Conservation (phyloP, 2,888 invertebrate genomes). For the Slavum lentiscoides region DNA sequence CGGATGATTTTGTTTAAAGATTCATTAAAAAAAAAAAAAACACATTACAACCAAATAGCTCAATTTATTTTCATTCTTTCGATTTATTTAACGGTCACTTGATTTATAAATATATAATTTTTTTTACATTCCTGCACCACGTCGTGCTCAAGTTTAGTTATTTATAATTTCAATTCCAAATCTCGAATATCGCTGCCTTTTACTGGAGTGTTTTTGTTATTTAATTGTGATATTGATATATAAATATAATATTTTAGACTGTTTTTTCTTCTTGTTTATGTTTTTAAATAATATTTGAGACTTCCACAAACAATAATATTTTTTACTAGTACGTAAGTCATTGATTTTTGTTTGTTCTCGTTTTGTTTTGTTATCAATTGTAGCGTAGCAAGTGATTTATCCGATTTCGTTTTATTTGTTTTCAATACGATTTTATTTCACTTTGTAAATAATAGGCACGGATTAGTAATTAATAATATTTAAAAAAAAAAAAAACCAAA, state of each 20-base stretch:
- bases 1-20: background rate
- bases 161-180: conserved; percentile 37
- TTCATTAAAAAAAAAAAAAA: conserved; percentile 6
- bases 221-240: conserved; percentile 40
- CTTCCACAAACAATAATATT: conserved; percentile 27
- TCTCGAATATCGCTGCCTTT: conserved; percentile 43
- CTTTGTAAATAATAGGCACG: conserved; percentile 50
- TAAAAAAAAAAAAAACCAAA: background rate
- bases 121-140: conserved; percentile 47
- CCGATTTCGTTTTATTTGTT: conserved; percentile 39
- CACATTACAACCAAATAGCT: conserved; percentile 23
- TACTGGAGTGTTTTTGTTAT: conserved; percentile 34
- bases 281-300: conserved; percentile 23
- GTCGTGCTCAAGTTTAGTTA: conserved; percentile 41
- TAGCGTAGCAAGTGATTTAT: conserved; percentile 20
- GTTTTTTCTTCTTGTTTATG: conserved; percentile 35
- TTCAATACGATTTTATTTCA: conserved; percentile 44
- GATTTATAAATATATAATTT: conserved; percentile 6
- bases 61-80: conserved; percentile 17
- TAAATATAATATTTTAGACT: conserved; percentile 24
- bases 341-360: conserved; percentile 20
- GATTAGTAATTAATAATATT: conserved; percentile 13
- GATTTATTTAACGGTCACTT: conserved; percentile 12
- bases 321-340: conserved; percentile 32
- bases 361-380: conserved; percentile 11